These are phyloP conservation scores for Allolobophora icterica DNA, from an alignment of 2,888 invertebrate genomes.

Conservation along the genomic window DNA sequence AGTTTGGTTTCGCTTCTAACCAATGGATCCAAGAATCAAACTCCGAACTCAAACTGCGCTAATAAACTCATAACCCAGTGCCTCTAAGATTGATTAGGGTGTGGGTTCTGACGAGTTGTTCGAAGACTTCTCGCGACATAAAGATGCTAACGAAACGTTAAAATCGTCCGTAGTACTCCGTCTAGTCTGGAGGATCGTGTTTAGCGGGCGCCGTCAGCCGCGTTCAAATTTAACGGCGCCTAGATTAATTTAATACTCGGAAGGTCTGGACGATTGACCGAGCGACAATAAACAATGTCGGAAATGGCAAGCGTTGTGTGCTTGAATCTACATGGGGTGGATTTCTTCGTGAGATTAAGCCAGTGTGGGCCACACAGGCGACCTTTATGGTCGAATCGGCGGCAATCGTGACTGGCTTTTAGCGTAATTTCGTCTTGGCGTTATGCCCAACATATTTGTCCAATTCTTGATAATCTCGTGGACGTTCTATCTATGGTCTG, in stretches of 20 bases:
- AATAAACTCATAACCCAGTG: no score
- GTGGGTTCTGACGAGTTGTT: background rate
- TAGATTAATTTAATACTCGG: background rate
- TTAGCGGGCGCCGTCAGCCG: background rate
- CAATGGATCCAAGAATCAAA: no score
- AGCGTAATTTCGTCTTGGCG: conserved; percentile 17
- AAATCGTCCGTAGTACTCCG: background rate
- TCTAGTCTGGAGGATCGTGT: background rate
- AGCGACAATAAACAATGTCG: background rate
- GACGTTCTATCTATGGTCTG: background rate
- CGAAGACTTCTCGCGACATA: no score
- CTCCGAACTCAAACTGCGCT: no score
- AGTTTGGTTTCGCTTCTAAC: no score
- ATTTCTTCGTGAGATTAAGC: background rate
- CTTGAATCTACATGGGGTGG: background rate
- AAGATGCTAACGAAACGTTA: background rate
- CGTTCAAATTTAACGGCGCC: background rate
- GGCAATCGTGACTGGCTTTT: background rate
- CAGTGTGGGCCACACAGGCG: background rate
- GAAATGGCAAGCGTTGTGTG: background rate
- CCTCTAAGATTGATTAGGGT: background rate
- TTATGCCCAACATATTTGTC: background rate
- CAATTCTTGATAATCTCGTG: background rate
- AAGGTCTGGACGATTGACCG: background rate
- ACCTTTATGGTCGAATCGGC: background rate